A percentile compares a stretch with the other conserved stretches of the same genome.
Conservation (phyloP, 2,797 vertebrate genomes). For the Amblyopsis hoosieri region DNA sequence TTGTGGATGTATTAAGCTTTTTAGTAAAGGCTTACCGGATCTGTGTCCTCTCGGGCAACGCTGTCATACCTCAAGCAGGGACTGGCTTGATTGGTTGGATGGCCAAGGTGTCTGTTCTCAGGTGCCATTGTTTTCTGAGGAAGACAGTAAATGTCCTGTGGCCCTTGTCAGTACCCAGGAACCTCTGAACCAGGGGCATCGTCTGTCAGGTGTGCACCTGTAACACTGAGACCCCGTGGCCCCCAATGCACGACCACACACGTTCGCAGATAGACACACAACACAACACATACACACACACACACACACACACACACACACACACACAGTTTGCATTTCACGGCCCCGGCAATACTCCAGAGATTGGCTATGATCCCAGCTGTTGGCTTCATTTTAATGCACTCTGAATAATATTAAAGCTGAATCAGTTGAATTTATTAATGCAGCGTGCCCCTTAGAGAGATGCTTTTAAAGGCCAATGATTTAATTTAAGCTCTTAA, state of each 20-base stretch:
- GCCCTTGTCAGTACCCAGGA: conserved; percentile 62
- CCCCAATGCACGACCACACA: conserved; percentile 10
- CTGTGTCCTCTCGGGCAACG: conserved; percentile 42
- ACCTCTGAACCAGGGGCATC: conserved; percentile 73
- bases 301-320: conserved; percentile 47
- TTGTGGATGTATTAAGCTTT: too few species aligned
- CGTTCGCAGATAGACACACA: neutral
- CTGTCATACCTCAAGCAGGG: conserved; percentile 40
- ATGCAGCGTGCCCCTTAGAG: conserved; percentile 75
- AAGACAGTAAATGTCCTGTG: conserved; percentile 61
- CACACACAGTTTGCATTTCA: conserved; percentile 68
- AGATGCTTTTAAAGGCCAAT: conserved; percentile 84
- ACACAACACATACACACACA: conserved; percentile 20
- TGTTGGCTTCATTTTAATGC: conserved; percentile 83
- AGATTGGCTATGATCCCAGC: conserved; percentile 77
- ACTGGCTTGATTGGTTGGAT: conserved; percentile 44
- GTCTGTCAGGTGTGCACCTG: conserved; percentile 81
- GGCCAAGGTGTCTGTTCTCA: conserved; percentile 50
- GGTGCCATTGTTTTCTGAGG: conserved; percentile 67
- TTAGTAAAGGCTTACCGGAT: conserved; percentile 30
- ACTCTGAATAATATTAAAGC: conserved; percentile 83
- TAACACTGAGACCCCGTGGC: conserved; percentile 67
- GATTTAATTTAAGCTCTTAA: conserved; percentile 83
- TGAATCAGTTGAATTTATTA: conserved; percentile 82
- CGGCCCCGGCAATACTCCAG: conserved; percentile 63